These are phyloP conservation scores for Metellina segmentata DNA, from an alignment of 2,888 invertebrate species.

Conservation along the genomic window DNA sequence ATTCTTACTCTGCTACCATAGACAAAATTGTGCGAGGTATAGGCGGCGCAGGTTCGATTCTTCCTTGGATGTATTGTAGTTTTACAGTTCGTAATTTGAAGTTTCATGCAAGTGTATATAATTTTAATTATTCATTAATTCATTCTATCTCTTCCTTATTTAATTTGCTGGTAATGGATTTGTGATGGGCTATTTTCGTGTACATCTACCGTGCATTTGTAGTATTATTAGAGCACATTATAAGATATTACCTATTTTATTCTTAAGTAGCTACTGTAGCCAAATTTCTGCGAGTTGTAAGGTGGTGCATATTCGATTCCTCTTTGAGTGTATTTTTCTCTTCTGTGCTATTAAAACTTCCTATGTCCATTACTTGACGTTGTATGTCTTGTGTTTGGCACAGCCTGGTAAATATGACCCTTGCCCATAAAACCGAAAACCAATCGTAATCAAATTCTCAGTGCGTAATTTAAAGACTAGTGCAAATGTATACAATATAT, in stretches of 20 bases:
- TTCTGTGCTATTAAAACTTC: too few relatives aligned
- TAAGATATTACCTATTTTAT: neutral
- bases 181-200: neutral
- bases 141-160: neutral
- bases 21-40: neutral
- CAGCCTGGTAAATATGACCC: too few relatives aligned
- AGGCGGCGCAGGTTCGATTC: too few relatives aligned
- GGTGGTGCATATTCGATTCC: too few relatives aligned
- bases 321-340: neutral
- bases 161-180: neutral
- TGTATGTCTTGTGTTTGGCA: too few relatives aligned
- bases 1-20: neutral
- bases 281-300: neutral
- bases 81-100: neutral
- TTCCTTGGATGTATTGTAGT: neutral
- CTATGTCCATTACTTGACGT: too few relatives aligned
- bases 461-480: neutral
- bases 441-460: neutral
- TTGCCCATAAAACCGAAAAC: too few relatives aligned
- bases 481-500: too few relatives aligned
- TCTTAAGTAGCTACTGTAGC: neutral
- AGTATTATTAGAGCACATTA: too few relatives aligned
- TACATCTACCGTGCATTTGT: too few relatives aligned
- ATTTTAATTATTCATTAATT: neutral
- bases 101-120: neutral